A percentile compares a stretch with the other conserved stretches of the same genome.
These are phyloP conservation scores for Dicyrtoma fusca DNA, from an alignment of 2,888 invertebrate species.

Conservation along the genomic window DNA sequence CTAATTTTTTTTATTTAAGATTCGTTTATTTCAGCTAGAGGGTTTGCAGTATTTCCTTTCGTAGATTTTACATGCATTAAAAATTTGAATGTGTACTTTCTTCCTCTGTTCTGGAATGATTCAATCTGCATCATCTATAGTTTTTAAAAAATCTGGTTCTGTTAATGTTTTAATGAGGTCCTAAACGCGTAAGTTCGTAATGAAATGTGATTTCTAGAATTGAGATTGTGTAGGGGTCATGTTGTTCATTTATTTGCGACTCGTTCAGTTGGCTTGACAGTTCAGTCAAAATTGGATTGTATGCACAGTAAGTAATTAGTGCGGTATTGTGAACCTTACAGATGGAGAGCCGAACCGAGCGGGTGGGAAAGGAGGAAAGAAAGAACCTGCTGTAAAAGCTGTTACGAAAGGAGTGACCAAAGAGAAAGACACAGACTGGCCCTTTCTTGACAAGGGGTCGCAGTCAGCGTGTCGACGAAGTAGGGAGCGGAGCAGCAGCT, in stretches of 20 bases:
- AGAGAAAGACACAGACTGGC: constrained; percentile 43
- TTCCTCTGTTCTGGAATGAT: too few species aligned
- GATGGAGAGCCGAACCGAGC: constrained; percentile 31
- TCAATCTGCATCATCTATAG: too few species aligned
- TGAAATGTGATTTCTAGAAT: too few species aligned
- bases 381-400: constrained; percentile 30
- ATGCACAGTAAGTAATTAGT: not conserved
- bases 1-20: not conserved
- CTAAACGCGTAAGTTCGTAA: too few species aligned
- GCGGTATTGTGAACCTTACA: constrained; percentile 1
- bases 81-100: too few species aligned
- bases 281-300: too few species aligned
- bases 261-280: too few species aligned
- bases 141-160: too few species aligned
- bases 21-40: not conserved
- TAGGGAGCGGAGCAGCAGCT: constrained; percentile 63
- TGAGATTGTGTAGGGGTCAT: too few species aligned
- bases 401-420: constrained; percentile 32
- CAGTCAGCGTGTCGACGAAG: constrained; percentile 62
- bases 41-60: not conserved
- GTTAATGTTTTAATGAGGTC: too few species aligned
- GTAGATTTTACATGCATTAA: too few species aligned
- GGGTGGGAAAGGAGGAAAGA: constrained; percentile 28
- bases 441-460: constrained; percentile 76
- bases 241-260: too few species aligned